Evolutionary conservation across 2,113 vertebrate species (phyloP).

Genomic region (Heterotis niloticus): DNA sequence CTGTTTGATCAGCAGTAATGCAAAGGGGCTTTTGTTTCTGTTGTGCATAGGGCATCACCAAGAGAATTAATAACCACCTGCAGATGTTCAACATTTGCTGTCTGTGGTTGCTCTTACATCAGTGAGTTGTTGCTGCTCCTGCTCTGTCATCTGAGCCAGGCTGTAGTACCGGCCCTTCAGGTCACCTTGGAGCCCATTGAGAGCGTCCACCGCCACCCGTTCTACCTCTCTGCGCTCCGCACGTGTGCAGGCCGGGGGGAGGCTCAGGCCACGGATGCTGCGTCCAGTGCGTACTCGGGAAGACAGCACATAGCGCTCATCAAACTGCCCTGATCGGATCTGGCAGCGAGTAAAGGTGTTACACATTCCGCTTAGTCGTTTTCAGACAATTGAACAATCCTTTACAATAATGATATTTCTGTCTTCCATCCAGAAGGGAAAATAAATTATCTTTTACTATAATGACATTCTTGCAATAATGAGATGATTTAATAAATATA

Average conservation of each 20-base stretch:
- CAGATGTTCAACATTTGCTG: too few species aligned
- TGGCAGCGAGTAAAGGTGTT: conserved; percentile 38
- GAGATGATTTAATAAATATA: too few species aligned
- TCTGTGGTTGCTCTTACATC: conserved; percentile 62
- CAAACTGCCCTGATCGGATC: conserved; percentile 81
- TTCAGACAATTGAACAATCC: too few species aligned
- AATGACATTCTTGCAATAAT: too few species aligned
- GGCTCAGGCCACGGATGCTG: conserved; percentile 74
- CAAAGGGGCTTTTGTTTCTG: too few species aligned
- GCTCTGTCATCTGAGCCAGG: conserved; percentile 71
- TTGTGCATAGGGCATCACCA: too few species aligned
- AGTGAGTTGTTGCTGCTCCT: conserved; percentile 76
- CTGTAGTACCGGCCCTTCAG: conserved; percentile 71
- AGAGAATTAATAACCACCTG: too few species aligned
- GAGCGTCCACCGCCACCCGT: conserved; percentile 61
- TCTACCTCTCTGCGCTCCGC: conserved; percentile 75
- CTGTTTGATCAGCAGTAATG: too few species aligned
- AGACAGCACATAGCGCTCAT: conserved; percentile 90
- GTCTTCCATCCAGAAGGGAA: too few species aligned
- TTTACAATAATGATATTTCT: too few species aligned
- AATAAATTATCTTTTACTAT: too few species aligned
- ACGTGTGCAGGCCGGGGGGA: conserved; percentile 72
- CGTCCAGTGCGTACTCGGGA: conserved; percentile 84
- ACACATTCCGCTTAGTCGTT: not conserved
- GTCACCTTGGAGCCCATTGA: conserved; percentile 67